Conservation (phyloP, 2,113 vertebrate genomes). For the Chiloscyllium plagiosum region DNA sequence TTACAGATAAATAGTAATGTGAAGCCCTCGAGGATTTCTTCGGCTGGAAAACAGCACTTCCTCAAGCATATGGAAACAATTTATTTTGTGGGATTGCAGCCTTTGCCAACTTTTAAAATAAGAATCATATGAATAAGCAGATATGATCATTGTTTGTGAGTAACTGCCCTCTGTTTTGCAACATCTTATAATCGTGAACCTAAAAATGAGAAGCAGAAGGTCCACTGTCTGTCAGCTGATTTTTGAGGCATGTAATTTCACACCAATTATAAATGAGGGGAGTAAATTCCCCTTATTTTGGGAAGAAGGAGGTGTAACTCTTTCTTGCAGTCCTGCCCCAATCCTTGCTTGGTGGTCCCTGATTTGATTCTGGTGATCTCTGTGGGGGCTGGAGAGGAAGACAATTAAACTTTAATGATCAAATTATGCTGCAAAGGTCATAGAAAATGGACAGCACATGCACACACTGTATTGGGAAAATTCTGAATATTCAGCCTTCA, state of each 20-base stretch:
- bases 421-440: background rate
- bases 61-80: slow-evolving; percentile 28
- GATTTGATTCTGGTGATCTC: background rate
- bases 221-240: background rate
- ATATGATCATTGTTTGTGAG: slow-evolving; percentile 28
- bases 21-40: background rate
- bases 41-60: background rate
- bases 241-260: background rate
- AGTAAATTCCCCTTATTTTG: background rate
- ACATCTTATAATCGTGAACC: background rate
- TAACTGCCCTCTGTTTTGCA: background rate
- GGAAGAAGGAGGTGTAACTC: background rate
- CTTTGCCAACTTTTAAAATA: slow-evolving; percentile 30
- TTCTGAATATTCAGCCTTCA: background rate
- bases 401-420: background rate
- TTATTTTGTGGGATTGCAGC: slow-evolving; percentile 5
- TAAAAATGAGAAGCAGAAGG: background rate
- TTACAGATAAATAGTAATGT: background rate
- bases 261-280: background rate
- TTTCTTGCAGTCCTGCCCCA: background rate
- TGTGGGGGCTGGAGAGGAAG: background rate
- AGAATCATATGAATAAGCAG: slow-evolving; percentile 19
- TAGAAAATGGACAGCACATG: background rate
- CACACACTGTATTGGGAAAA: background rate
- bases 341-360: background rate